Evolutionary conservation across 1,140 invertebrate species (phyloP).

Genomic region (Marisa cornuarietis): DNA sequence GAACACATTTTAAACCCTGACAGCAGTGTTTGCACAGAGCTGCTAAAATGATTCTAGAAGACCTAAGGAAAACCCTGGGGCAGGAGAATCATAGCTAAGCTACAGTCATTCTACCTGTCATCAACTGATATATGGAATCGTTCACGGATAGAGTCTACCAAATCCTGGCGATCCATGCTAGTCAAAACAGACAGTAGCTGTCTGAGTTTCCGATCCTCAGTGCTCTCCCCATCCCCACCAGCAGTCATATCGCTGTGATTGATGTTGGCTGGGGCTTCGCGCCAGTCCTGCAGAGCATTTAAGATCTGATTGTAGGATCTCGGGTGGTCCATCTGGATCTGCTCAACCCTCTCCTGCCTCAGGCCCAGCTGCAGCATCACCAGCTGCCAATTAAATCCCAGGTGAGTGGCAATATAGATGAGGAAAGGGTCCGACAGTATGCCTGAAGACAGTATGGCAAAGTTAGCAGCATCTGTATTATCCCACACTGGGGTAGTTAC

Average conservation of each 20-base stretch:
- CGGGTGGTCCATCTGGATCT: constrained; percentile 50
- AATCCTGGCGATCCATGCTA: constrained; percentile 23
- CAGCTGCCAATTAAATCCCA: constrained; percentile 50
- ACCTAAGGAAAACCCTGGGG: too few species aligned
- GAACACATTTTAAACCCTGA: too few species aligned
- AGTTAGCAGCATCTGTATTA: neutral
- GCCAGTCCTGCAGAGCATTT: constrained; percentile 21
- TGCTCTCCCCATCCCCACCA: constrained; percentile 9
- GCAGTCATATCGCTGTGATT: constrained; percentile 2
- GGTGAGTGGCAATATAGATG: constrained; percentile 44
- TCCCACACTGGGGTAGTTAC: neutral
- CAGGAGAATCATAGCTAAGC: too few species aligned
- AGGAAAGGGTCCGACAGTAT: constrained; percentile 51
- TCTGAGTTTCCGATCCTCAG: constrained; percentile 22
- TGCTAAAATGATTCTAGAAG: too few species aligned
- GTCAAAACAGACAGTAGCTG: constrained; percentile 28
- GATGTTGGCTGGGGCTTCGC: neutral
- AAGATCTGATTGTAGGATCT: constrained; percentile 27
- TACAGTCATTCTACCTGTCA: neutral
- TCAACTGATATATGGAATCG: neutral
- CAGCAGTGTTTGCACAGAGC: too few species aligned
- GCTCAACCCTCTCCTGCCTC: constrained; percentile 49
- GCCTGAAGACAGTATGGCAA: constrained; percentile 27
- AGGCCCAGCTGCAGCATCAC: constrained; percentile 46
- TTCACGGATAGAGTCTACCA: constrained; percentile 33